A percentile compares a stretch with the other conserved stretches of the same genome.
These are phyloP conservation scores for Heterocephalus glaber DNA, from an alignment of 2,113 vertebrate species.

Conservation along the genomic window DNA sequence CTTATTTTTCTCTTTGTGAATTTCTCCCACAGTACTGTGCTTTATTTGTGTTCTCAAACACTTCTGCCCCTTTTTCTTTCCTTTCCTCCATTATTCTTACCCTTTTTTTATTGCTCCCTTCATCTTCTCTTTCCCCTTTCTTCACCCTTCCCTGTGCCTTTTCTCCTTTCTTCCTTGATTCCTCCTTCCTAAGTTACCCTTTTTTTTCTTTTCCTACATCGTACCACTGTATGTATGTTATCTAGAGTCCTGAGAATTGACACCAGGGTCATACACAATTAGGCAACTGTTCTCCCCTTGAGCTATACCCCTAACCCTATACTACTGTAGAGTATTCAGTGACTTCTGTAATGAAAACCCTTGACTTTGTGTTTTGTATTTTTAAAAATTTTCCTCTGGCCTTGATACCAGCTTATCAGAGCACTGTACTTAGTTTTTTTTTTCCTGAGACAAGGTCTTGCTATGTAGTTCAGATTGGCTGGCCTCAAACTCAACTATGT, in stretches of 20 bases:
- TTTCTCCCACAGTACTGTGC: background rate
- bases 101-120: background rate
- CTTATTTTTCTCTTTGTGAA: background rate
- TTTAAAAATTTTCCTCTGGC: background rate
- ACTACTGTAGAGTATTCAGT: background rate
- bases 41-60: background rate
- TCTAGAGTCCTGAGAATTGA: background rate
- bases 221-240: background rate
- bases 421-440: background rate
- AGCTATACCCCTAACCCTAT: background rate
- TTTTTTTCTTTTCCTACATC: background rate
- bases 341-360: background rate
- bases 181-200: background rate
- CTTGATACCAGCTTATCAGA: background rate
- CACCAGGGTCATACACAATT: background rate
- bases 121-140: background rate
- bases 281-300: background rate
- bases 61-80: background rate
- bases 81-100: background rate
- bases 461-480: no score
- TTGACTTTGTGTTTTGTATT: background rate
- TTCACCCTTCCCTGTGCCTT: background rate
- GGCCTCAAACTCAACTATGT: no score
- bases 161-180: background rate
- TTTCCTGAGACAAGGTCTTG: no score